Conservation (phyloP, 2,888 invertebrate genomes). For the Argyra leucocephala region DNA sequence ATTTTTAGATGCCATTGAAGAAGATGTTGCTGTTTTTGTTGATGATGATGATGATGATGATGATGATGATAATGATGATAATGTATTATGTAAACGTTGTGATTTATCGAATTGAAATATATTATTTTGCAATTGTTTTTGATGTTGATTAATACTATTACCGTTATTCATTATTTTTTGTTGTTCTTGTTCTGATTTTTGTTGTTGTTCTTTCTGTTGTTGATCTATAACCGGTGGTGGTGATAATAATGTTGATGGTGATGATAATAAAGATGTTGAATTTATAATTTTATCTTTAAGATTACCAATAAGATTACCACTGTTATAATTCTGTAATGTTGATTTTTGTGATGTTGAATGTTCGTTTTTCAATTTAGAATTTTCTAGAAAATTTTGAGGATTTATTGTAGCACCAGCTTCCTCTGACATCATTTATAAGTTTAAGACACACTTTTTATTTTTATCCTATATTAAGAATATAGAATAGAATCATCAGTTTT, state of each 20-base stretch:
- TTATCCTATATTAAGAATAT: not conserved
- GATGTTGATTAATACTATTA: not conserved
- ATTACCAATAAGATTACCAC: not conserved
- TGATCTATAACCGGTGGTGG: not conserved
- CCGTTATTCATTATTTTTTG: not conserved
- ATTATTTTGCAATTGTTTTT: not conserved
- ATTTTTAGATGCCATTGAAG: constrained; percentile 46
- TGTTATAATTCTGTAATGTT: not conserved
- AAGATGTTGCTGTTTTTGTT: constrained; percentile 43
- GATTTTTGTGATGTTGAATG: not conserved
- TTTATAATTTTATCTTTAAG: not conserved
- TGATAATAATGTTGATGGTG: not conserved
- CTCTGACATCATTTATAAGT: not conserved
- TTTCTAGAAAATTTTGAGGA: not conserved
- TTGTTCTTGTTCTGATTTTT: too few relatives aligned
- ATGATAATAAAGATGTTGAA: not conserved
- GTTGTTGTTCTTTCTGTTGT: not conserved
- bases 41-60: constrained; percentile 14
- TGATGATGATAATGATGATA: constrained; percentile 16
- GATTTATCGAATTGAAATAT: constrained; percentile 27
- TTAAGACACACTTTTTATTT: not conserved
- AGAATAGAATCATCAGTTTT: constrained; percentile 1
- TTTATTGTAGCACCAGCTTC: not conserved
- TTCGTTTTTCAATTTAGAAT: not conserved
- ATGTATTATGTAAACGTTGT: constrained; percentile 37